Conservation (phyloP, 2,113 vertebrate genomes). For the Stegostoma tigrinum region DNA sequence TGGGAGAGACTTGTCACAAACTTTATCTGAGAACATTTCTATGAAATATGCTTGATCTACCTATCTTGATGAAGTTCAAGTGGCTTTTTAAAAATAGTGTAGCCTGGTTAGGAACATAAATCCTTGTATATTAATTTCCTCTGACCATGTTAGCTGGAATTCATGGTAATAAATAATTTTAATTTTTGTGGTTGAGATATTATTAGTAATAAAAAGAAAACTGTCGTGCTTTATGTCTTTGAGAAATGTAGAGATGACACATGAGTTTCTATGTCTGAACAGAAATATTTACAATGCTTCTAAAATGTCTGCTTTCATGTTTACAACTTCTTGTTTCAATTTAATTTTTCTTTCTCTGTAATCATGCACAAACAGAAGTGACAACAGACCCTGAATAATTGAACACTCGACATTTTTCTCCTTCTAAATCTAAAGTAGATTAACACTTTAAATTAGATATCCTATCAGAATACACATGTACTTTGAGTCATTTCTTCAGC, state of each 20-base stretch:
- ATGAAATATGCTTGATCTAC: neutral
- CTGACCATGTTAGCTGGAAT: neutral
- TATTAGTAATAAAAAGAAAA: neutral
- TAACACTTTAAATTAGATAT: too few relatives aligned
- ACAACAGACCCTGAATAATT: too few relatives aligned
- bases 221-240: neutral
- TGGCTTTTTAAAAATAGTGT: neutral
- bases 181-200: neutral
- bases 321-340: too few relatives aligned
- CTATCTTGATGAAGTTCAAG: neutral
- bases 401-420: too few relatives aligned
- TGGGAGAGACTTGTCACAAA: neutral
- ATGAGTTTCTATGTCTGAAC: neutral
- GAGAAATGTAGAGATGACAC: neutral
- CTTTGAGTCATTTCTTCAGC: too few relatives aligned
- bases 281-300: too few relatives aligned
- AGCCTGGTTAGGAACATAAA: neutral
- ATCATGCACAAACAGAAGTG: too few relatives aligned
- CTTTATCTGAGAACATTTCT: neutral
- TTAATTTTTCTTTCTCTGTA: too few relatives aligned
- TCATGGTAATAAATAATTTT: neutral
- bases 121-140: neutral
- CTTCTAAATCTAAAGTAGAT: too few relatives aligned
- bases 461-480: too few relatives aligned
- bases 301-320: too few relatives aligned